phyloP scores from a whole-genome alignment of 2,113 vertebrate genomes.

The Poecilia latipinna region DNA sequence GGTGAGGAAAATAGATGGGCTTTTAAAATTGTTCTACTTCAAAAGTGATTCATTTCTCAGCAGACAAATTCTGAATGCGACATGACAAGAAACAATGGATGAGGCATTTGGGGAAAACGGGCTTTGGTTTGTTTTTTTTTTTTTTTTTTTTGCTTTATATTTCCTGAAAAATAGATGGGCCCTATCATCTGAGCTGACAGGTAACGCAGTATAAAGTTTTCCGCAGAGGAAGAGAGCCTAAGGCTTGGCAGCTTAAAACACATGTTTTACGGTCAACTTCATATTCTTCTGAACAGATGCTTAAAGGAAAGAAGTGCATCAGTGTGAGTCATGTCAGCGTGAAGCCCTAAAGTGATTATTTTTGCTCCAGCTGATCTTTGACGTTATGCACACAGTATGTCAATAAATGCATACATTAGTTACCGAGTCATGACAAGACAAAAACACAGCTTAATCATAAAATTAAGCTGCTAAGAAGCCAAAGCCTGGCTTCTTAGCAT shows the following conservation, averaged over 20 bases:
- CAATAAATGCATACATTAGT: background rate
- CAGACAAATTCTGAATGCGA: constrained; percentile 41
- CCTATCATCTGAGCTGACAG: constrained; percentile 56
- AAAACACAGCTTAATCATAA: background rate
- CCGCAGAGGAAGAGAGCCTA: constrained; percentile 41
- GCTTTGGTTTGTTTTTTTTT: constrained; percentile 35
- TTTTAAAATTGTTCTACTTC: constrained; percentile 38
- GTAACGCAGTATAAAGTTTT: constrained; percentile 58
- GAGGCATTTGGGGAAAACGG: constrained; percentile 58
- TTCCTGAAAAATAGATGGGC: constrained; percentile 46
- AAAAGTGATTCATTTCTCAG: constrained; percentile 43
- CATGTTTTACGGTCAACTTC: constrained; percentile 15
- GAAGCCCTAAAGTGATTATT: background rate
- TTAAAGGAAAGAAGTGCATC: constrained; percentile 8
- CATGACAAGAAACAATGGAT: constrained; percentile 53
- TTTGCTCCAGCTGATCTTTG: background rate
- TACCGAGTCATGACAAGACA: background rate
- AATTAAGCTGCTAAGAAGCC: too few relatives aligned
- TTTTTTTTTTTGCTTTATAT: constrained; percentile 25
- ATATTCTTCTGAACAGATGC: constrained; percentile 21
- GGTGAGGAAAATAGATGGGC: constrained; percentile 35
- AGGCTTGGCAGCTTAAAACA: constrained; percentile 36
- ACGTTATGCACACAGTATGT: background rate
- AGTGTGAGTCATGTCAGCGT: background rate
- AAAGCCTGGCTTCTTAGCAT: background rate